phyloP scores from a whole-genome alignment of 2,113 vertebrate genomes.

The Channa argus region DNA sequence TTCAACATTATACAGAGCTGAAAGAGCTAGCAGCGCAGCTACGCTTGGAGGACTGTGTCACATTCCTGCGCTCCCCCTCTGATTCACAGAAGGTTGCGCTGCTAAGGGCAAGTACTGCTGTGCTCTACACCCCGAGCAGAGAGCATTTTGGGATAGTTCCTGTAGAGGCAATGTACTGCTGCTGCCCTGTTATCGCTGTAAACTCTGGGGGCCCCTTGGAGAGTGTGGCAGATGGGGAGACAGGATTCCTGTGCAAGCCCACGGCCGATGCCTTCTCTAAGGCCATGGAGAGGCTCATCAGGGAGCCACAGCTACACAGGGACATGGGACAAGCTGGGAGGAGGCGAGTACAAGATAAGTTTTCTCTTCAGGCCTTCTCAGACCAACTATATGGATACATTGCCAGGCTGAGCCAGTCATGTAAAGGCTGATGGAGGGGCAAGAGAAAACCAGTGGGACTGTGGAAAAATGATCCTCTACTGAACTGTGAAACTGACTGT shows the following conservation, averaged over 20 bases:
- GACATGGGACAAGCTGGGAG: slow-evolving; percentile 92
- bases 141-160: slow-evolving; percentile 99
- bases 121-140: slow-evolving; percentile 95
- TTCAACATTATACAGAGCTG: slow-evolving; percentile 91
- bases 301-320: slow-evolving; percentile 86
- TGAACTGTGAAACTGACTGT: slow-evolving; percentile 39
- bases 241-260: slow-evolving; percentile 93
- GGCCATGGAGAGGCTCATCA: slow-evolving; percentile 90
- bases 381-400: slow-evolving; percentile 90
- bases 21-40: slow-evolving; percentile 81
- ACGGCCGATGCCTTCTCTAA: slow-evolving; percentile 86
- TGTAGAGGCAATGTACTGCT: slow-evolving; percentile 95
- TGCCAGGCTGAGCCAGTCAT: slow-evolving; percentile 84
- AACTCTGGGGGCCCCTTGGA: slow-evolving; percentile 96
- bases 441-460: slow-evolving; percentile 7
- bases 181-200: slow-evolving; percentile 92
- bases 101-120: slow-evolving; percentile 84
- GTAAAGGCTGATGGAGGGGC: slow-evolving; percentile 16
- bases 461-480: slow-evolving; percentile 10
- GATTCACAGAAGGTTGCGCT: slow-evolving; percentile 92
- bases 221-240: slow-evolving; percentile 88
- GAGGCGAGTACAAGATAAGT: slow-evolving; percentile 88
- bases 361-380: slow-evolving; percentile 92
- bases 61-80: slow-evolving; percentile 92
- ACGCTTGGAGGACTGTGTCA: slow-evolving; percentile 83